Evolutionary conservation across 2,797 vertebrate species (phyloP), one percentile per base, ranked within the genome.

Genomic region (Poeciliopsis presidionis): DNA sequence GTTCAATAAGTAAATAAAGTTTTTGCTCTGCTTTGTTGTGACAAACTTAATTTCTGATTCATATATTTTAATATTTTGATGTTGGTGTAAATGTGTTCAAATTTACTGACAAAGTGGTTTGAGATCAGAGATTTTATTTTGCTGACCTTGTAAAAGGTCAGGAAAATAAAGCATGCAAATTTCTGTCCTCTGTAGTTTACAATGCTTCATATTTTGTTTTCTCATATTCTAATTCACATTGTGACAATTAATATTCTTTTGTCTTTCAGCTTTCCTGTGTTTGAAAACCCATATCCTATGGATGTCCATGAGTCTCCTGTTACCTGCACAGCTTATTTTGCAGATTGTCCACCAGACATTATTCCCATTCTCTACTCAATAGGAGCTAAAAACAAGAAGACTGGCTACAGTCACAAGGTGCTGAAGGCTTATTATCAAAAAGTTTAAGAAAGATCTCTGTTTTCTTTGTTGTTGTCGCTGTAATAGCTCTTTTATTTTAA

Each of bases 261-360:
- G 4, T 90, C 39, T 86, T 73, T 79, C 95, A 99, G 98, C 95
- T 99, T 97, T 94, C 98, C 98, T 72, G 96, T 99, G 93, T 99
- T 99, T 96, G 98, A 99, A 96, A 99, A 99, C 91, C 97, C 98
- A 3, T 99, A 99, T 92, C 97, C 98, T 76, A 98, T 98, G 98
- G 98, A 99, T 93, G 90, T 99, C 94, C 98, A 99, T 46, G 98
- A 99, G 89, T 99, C 98, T 91, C 98, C 98, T 46, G 98, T 99
- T 90, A 99, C 98, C 77, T 99, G 97, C 90, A 98, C 97, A 73
- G 97, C 97, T 76, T 99, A 99, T 92, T 98, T 98, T 93, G 98
- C 98, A 20, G 97, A 99, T 85, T 99, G 98, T 90, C 97, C 98
- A 72, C 97, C 97, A 20, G 97, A 99, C 91, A 95, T 99, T 90